Evolutionary conservation across 1,140 invertebrate genomes (phyloP), one percentile per base, ranked within the genome.

Genomic region (Battus philenor): DNA sequence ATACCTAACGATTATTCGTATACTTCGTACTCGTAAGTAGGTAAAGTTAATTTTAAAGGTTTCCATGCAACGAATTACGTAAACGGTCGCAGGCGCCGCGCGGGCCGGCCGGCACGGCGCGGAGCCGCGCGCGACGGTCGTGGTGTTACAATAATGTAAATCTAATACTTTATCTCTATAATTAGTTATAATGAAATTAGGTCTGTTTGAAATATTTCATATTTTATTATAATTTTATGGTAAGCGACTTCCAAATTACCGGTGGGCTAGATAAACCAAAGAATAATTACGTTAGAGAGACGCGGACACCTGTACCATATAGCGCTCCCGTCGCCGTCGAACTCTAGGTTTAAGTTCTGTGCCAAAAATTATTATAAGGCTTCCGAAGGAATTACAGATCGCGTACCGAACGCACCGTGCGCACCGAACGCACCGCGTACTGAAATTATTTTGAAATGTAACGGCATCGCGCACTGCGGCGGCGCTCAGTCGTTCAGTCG

Each of bases 251-350:
- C 51, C 47, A 65, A 68, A 68, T 51, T 50, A 70, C 61, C 59
- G 80, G 76, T 81, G 76, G 79, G 80, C 80, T 84, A 84, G 80
- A 73, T 59, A 75, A 82, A 84, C 80, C 80, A 84, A 82, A 84
- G 74, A 82, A 74, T 74, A 79, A 60, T 75, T 80, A 80, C 22
- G 52, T 54, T 53, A 52, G 49, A 31, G 46, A 39, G 73, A 75
- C 63, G 74, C 36, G 77, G 73, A 64, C 39, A 52, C 31, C 38
- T 84, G 80, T 84, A 80, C 47, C 38, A 83, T 69, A 80, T 80
- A 77, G 51, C 39, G 20, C 45, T 65, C 68, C 70, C 72, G 62
- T 76, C 68, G 51, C 49, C 55, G 32, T 39, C 6, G 48, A 67
- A 74, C 50, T 48, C 63, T 64, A 68, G 38, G n/a, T 57, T 65